Evolutionary conservation across 2,888 invertebrate species (phyloP), one percentile per base, ranked within the genome.

Genomic region (Colostygia pectinataria): DNA sequence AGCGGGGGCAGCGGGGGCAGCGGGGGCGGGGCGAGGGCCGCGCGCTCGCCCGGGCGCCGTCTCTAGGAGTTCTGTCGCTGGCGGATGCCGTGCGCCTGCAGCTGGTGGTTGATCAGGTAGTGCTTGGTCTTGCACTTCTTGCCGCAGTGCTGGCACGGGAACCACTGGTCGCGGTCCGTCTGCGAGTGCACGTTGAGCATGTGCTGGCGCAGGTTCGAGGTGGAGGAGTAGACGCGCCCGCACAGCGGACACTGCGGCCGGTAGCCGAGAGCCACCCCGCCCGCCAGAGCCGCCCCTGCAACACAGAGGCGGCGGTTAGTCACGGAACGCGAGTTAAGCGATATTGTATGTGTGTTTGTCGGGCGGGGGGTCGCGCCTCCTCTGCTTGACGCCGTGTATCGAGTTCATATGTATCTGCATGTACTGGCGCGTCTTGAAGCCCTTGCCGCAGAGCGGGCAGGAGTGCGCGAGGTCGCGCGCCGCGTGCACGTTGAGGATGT

Each of bases 81-180:
- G 65, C 94, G 92, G 68, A 94, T 94, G 66, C 94, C 94, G 84
- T 94, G 94, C 61, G 94, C 93, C 86, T 94, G 94, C 65, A 94
- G 92, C 80, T 94, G 93, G 83, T 94, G 94, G 87, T 94, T 94
- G 91, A 94, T 93, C 74, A 94, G 91, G 82, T 94, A 94, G 84
- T 94, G 94, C 85, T 93, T 93, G 71, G 94, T 94, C 89, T 94
- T 94, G 91, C 94, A 93, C 77, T 92, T 92, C 87, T 94, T 94
- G 74, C 93, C 94, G 90, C 94, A 94, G 74, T 93, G 92, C 78
- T 92, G 92, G 87, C 94, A 94, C 72, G 93, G 92, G 74, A 93
- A 93, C 93, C 94, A 94, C 78, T 93, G 92, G 77, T 93, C 93
- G 72, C 93, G 92, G 72, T 93, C 92, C 67, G 93, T 92, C 83